Evolutionary conservation across 1,140 invertebrate species (phyloP), one percentile per base, ranked within the genome.

Genomic region (Leptopilina clavipes): DNA sequence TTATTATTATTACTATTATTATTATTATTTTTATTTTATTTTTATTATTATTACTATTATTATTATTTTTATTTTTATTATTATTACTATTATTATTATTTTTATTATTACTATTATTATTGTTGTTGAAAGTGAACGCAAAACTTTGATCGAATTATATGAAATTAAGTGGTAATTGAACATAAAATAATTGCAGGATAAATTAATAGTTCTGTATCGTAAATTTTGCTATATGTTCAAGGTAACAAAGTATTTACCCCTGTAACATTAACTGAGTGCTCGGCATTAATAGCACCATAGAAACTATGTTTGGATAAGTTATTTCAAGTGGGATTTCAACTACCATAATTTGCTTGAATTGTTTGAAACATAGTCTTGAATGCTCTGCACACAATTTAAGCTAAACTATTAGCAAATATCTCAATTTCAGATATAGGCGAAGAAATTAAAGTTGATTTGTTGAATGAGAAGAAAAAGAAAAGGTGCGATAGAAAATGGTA

Each of bases 321-420:
- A 65, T 65, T 65, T 25, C 10, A 25, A 59, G 56, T 59, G 6
- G 22, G 19, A 1, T 59, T 59, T 25, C 59, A 65, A 37, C 59
- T 65, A 31, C 22, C 59, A 65, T 31, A 65, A 65, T 65, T 65
- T 65, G 12, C 59, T 65, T 31, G 19, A 31, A 65, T 65, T 65
- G 12, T 65, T 65, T 65, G 5, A 25, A 65, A 65, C 56, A 31
- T 5, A 65, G 56, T n/a, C 56, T 65, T 25, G 22, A 65, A 65
- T 65, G 10, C 19, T 11, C 14, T 14, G 6, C 22, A 65, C 22
- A 65, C 11, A 65, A 65, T 25, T 65, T 65, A 25, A 65, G 22
- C 56, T 31, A 31, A n/a, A 65, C 19, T 14, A 14, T 65, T 31
- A 31, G 19, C 10, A 22, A 25, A 12, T 65, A 31, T 65, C 19